phyloP scores from a whole-genome alignment of 2,113 vertebrate species.

The Dicaeum eximium region DNA sequence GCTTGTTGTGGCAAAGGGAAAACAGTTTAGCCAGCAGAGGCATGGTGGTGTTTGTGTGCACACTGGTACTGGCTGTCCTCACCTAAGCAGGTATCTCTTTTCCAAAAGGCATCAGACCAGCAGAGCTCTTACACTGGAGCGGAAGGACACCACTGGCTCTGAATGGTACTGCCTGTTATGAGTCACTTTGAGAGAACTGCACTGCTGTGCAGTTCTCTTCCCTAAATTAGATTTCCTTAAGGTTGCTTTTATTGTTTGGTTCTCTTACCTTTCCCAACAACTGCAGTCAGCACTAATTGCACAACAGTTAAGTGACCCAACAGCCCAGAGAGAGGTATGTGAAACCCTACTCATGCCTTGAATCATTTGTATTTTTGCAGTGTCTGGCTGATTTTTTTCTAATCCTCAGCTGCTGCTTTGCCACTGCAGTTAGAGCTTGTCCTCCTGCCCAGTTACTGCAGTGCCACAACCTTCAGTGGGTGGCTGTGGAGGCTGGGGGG shows the following conservation, averaged over 20 bases:
- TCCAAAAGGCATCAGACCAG: neutral
- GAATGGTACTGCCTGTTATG: neutral
- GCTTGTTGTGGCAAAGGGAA: neutral
- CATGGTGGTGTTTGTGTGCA: neutral
- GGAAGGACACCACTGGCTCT: neutral
- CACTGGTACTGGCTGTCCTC: neutral
- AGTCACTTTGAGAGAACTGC: neutral
- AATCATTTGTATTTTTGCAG: conserved; percentile 23
- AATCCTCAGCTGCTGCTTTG: neutral
- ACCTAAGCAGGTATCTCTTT: neutral
- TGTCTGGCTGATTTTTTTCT: neutral
- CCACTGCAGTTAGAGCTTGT: neutral
- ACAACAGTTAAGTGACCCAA: neutral
- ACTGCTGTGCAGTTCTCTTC: neutral
- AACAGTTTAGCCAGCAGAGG: neutral
- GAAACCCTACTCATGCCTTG: neutral
- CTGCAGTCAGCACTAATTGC: conserved; percentile 8
- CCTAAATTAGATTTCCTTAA: conserved; percentile 11
- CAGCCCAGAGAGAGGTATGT: neutral
- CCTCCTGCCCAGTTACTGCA: neutral
- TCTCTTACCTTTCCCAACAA: conserved; percentile 26
- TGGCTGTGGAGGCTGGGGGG: neutral
- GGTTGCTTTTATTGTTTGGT: neutral
- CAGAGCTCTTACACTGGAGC: neutral
- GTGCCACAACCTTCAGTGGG: neutral